Conservation (phyloP, 2,113 vertebrate genomes). For the Macaca nemestrina region DNA sequence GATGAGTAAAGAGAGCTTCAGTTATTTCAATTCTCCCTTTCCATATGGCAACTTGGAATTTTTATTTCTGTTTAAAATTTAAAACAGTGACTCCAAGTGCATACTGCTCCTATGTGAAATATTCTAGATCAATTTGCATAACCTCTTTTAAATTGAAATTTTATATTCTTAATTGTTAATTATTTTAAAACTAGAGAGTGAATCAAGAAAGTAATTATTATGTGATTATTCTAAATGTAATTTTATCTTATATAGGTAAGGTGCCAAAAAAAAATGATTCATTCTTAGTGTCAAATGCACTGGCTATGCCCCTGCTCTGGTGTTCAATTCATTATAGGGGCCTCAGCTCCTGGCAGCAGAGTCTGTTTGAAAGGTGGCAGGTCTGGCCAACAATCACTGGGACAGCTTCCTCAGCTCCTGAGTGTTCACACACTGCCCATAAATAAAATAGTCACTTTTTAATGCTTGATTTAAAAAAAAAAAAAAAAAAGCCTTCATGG, state of each 20-base stretch:
- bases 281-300: background rate
- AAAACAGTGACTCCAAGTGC: background rate
- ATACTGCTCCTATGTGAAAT: background rate
- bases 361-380: background rate
- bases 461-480: no score
- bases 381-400: background rate
- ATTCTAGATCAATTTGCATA: background rate
- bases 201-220: background rate
- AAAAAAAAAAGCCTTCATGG: background rate
- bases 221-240: slow-evolving; percentile 27
- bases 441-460: background rate
- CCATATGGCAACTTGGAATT: background rate
- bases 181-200: background rate
- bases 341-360: background rate
- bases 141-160: background rate
- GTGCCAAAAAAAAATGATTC: background rate
- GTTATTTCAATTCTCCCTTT: background rate
- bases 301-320: background rate
- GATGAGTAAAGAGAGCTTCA: background rate
- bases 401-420: background rate
- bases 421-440: background rate
- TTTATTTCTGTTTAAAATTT: slow-evolving; percentile 25
- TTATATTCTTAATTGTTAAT: background rate
- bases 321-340: background rate
- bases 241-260: background rate